phyloP scores from a whole-genome alignment of 2,113 vertebrate genomes.

The Quiscalus mexicanus region DNA sequence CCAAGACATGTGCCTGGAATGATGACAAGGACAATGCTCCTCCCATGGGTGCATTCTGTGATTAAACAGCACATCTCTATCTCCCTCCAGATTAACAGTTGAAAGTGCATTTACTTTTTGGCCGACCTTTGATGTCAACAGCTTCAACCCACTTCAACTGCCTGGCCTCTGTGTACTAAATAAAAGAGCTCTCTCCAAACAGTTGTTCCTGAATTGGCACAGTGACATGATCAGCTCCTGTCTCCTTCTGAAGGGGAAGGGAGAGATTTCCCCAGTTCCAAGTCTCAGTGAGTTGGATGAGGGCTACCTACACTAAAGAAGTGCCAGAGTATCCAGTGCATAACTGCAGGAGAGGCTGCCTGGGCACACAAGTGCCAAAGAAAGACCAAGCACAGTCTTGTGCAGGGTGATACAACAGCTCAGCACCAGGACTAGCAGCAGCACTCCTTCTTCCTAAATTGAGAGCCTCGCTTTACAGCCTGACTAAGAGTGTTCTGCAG shows the following conservation, averaged over 20 bases:
- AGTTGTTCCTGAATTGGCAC: not conserved
- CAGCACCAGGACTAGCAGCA: not conserved
- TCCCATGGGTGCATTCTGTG: not conserved
- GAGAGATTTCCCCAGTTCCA: not conserved
- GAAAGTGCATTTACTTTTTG: not conserved
- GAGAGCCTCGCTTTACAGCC: not conserved
- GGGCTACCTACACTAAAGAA: not conserved
- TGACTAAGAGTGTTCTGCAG: not conserved
- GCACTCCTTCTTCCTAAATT: not conserved
- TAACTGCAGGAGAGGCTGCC: not conserved
- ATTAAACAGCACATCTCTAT: not conserved
- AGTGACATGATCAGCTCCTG: not conserved
- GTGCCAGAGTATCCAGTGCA: not conserved
- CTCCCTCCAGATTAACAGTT: not conserved
- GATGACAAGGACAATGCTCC: not conserved
- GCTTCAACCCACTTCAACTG: not conserved
- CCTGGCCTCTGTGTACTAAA: not conserved
- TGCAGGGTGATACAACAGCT: not conserved
- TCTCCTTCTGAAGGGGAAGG: not conserved
- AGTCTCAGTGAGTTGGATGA: not conserved
- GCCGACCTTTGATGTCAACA: not conserved
- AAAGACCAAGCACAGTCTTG: not conserved
- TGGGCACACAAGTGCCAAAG: not conserved
- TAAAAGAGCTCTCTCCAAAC: not conserved
- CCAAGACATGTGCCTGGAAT: not conserved